Conservation (phyloP, 2,797 vertebrate genomes). For the Phoxinus dragarum region DNA sequence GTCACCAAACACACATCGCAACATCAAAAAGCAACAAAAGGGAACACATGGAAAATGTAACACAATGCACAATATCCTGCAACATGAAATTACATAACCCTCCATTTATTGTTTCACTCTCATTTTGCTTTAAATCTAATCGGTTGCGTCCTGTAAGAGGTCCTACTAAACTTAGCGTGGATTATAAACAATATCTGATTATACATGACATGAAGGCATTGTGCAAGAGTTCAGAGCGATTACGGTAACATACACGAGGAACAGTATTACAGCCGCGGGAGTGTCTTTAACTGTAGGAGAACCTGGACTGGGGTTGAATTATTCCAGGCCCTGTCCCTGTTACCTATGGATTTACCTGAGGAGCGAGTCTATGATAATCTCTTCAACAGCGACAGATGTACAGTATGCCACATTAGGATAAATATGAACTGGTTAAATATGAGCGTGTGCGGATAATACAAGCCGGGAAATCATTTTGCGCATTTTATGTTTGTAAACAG, state of each 20-base stretch:
- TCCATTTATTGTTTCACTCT: slow-evolving; percentile 10
- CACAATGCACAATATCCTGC: neutral
- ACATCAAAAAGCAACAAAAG: neutral
- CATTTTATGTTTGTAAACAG: slow-evolving; percentile 51
- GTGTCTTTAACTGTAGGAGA: slow-evolving; percentile 33
- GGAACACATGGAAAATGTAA: slow-evolving; percentile 1
- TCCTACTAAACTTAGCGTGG: slow-evolving; percentile 16
- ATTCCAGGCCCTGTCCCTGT: slow-evolving; percentile 31
- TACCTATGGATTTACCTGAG: slow-evolving; percentile 54
- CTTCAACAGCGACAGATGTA: slow-evolving; percentile 44
- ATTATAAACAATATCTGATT: slow-evolving; percentile 51
- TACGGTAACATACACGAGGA: slow-evolving; percentile 43
- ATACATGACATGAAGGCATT: slow-evolving; percentile 50
- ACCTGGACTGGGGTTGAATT: slow-evolving; percentile 25
- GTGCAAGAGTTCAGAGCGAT: slow-evolving; percentile 46
- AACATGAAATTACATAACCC: neutral
- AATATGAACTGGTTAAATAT: slow-evolving; percentile 58
- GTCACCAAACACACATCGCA: neutral
- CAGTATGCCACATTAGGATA: slow-evolving; percentile 46
- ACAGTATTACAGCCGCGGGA: slow-evolving; percentile 42
- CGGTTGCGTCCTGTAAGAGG: slow-evolving; percentile 20
- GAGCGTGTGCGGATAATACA: slow-evolving; percentile 62
- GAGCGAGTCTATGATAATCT: slow-evolving; percentile 49
- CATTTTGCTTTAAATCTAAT: neutral
- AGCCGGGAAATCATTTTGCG: slow-evolving; percentile 47